Percentiles rank a stretch among this genome's conserved stretches.
Evolutionary conservation across 2,888 invertebrate genomes (phyloP).

Genomic region (Poecilus cupreus): DNA sequence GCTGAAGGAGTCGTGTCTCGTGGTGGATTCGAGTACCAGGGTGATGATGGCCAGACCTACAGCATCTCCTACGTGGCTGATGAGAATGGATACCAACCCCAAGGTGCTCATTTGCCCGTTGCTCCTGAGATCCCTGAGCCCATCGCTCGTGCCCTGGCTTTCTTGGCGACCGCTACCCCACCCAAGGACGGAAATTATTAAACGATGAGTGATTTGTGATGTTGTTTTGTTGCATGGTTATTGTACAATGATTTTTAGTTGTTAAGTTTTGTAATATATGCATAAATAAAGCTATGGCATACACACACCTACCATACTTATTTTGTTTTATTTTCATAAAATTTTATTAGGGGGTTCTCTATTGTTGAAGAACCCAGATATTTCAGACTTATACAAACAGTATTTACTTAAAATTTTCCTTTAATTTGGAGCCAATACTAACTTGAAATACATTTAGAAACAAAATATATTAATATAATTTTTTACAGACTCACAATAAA

Average conservation of each 20-base stretch:
- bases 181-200: conserved; percentile 63
- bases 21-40: conserved; percentile 73
- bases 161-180: conserved; percentile 73
- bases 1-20: conserved; percentile 69
- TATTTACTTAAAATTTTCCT: too few species aligned
- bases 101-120: conserved; percentile 70
- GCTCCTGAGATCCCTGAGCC: conserved; percentile 74
- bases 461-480: too few species aligned
- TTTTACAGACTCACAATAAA: too few species aligned
- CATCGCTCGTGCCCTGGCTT: conserved; percentile 75
- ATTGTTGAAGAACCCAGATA: too few species aligned
- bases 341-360: too few species aligned
- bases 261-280: conserved; percentile 52
- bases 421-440: too few species aligned
- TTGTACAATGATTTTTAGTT: conserved; percentile 51
- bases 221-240: conserved; percentile 24
- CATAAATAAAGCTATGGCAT: conserved; percentile 49
- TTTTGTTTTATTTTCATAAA: conserved; percentile 33
- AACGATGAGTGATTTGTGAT: background rate
- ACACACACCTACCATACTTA: conserved; percentile 41
- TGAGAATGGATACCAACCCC: conserved; percentile 76
- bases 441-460: too few species aligned
- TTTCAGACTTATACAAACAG: background rate
- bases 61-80: conserved; percentile 74
- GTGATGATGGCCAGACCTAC: conserved; percentile 74